Conservation (phyloP, 1,140 invertebrate genomes). For the Anastrepha ludens region DNA sequence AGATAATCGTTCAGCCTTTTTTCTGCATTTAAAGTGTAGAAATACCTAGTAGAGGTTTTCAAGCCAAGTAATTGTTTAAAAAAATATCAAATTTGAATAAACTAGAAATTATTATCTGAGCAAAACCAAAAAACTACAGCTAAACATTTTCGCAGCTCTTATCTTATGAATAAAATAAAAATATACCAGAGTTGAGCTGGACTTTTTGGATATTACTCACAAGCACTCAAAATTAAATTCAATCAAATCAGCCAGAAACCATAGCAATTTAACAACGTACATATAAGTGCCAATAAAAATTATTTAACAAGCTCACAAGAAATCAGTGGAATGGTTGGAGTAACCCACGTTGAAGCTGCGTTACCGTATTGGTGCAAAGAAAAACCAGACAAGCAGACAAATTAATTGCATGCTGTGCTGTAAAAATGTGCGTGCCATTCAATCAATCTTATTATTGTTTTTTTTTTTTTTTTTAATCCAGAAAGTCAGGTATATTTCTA, state of each 20-base stretch:
- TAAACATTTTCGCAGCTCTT: no score
- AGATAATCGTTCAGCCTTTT: no score
- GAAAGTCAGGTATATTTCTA: not conserved
- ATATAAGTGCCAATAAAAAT: not conserved
- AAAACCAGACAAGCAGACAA: not conserved
- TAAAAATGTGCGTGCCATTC: not conserved
- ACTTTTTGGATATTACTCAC: no score
- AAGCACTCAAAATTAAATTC: not conserved
- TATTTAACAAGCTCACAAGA: not conserved
- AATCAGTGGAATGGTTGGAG: not conserved
- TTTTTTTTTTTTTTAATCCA: not conserved
- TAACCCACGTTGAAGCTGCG: not conserved
- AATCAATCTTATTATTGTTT: not conserved
- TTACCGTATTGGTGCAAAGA: not conserved
- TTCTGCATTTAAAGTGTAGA: no score
- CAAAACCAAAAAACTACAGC: no score
- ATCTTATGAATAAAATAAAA: no score
- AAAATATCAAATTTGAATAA: no score
- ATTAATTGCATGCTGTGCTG: not conserved
- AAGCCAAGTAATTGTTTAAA: no score
- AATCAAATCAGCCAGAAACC: not conserved
- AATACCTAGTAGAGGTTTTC: no score
- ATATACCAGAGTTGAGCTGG: no score
- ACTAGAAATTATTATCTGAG: no score
- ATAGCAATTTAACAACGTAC: not conserved